Base-by-base conservation (phyloP, 2,888 invertebrate species). In the Machimus atricapillus region DNA sequence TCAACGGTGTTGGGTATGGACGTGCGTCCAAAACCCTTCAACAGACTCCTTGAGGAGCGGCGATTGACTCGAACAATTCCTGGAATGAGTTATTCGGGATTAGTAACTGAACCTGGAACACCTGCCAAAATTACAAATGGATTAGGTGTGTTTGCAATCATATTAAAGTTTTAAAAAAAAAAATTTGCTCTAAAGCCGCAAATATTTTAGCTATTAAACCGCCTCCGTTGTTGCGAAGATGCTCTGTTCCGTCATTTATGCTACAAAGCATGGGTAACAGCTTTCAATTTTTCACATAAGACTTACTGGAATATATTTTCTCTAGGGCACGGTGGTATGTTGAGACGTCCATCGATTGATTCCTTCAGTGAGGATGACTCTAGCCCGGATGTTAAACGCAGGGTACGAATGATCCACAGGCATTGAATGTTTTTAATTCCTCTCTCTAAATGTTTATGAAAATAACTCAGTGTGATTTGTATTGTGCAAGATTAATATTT, bases 401-500 rank as follows among this genome's bases (percentile, higher is more conserved):
- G 92, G 46, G 92, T 92, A 3, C 91, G 92, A 81, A 92, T 92
- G 92, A 92, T 92, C 23, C 91, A 92, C 89, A 90, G 92, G 37
- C 92, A 92, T 88, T 92, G 90, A 87, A 87, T 9, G 14, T 12
- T 27, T 9, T 31, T 56, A 31, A n/a, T 9, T 46, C 4, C 16
- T 46, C 43, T 46, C 56, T 56, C 27, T 56, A 31, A 81, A 81
- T 52, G 31, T 31, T 31, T 40, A 31, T 81, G 8, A 81, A 52
- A 31, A 37, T 76, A 14, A 76, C 0, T 37, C 19, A 4, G 27
- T 76, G 34, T 66, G 34, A 31, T 74, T 37, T 76, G n/a, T 76
- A 40, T 76, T 34, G 34, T 81, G 14, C 81, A 56, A 81, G n/a
- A 56, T 81, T 7, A 31, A 43, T 79, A 43, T 46, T 76, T 46